Evolutionary conservation across 23 tunicate species (phyloP).

Genomic region (Oikopleura dioica): DNA sequence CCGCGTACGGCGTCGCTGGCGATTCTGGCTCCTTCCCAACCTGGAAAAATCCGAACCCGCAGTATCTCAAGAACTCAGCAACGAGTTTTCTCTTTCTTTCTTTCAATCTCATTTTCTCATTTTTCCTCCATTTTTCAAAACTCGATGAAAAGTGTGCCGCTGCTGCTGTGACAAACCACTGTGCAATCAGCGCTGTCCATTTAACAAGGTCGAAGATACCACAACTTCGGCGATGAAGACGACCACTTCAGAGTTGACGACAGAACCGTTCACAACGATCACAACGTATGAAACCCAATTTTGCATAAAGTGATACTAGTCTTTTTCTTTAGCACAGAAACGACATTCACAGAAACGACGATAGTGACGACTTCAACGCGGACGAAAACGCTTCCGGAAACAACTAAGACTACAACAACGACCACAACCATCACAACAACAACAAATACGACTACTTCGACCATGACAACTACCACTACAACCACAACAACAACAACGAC

Average conservation of each 20-base stretch:
- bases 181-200: background rate
- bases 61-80: background rate
- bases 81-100: too few species aligned
- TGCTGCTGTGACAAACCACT: background rate
- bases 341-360: background rate
- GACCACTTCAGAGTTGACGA: too few species aligned
- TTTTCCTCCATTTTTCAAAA: too few species aligned
- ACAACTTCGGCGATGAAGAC: too few species aligned
- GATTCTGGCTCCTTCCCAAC: constrained; percentile 10
- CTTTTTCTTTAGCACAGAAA: background rate
- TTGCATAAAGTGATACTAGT: too few species aligned
- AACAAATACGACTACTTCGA: background rate
- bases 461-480: background rate
- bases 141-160: too few species aligned
- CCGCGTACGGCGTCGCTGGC: background rate
- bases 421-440: background rate
- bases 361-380: background rate
- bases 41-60: constrained; percentile 5
- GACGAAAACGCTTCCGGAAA: background rate
- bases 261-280: too few species aligned
- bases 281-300: too few species aligned
- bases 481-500: background rate
- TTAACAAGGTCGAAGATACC: background rate
- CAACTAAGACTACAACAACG: background rate
- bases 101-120: too few species aligned